Percentiles rank a stretch among this genome's conserved stretches.
These are phyloP conservation scores for Stratiolaelaps scimitus DNA, from an alignment of 1,140 invertebrate genomes.

Conservation along the genomic window DNA sequence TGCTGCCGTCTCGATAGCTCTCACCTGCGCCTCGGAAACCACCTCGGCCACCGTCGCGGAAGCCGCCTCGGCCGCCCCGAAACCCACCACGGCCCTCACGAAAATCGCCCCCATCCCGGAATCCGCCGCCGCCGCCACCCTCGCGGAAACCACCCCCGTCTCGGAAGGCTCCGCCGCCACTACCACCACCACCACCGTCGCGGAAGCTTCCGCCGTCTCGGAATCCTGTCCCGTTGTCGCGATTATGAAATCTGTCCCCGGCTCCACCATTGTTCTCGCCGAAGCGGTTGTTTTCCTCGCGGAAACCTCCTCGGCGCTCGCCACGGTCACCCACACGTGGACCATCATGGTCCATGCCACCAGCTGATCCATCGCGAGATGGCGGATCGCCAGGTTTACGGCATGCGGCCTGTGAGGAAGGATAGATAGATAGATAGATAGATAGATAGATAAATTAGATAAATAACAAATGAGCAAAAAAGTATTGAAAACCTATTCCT, in stretches of 20 bases:
- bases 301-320: conserved; percentile 13
- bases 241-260: no score
- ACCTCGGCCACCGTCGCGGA: conserved; percentile 20
- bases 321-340: background rate
- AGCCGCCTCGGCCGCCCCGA: background rate
- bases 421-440: no score
- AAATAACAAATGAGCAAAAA: no score
- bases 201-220: background rate
- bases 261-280: no score
- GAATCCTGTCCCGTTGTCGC: background rate
- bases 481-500: no score
- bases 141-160: conserved; percentile 8
- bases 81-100: background rate
- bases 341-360: conserved; percentile 8
- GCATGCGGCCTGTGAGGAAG: background rate
- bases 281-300: background rate
- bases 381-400: conserved; percentile 15
- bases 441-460: no score
- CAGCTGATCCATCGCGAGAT: background rate
- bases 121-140: background rate
- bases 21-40: background rate
- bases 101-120: conserved; percentile 14
- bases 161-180: background rate
- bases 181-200: background rate
- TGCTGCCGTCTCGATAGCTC: no score